These are phyloP conservation scores for Mellivora capensis DNA, from an alignment of 2,113 vertebrate genomes.

Conservation along the genomic window DNA sequence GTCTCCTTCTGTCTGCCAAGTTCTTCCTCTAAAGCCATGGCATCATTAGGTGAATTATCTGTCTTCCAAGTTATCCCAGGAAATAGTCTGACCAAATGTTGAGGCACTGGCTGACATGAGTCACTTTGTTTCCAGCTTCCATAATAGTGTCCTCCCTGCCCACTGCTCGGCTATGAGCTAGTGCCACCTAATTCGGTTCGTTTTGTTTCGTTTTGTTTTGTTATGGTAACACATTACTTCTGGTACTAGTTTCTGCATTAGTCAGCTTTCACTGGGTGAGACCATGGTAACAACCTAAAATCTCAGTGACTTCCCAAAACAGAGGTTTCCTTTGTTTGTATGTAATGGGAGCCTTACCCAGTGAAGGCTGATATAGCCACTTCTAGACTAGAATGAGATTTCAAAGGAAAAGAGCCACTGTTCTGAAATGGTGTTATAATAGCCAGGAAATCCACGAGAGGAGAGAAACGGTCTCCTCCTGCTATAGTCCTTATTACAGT, in stretches of 20 bases:
- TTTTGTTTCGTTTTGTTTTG: constrained; percentile 53
- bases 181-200: constrained; percentile 10
- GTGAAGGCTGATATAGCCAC: background rate
- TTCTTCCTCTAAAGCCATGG: background rate
- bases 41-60: background rate
- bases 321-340: constrained; percentile 27
- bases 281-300: constrained; percentile 34
- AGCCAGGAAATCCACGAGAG: background rate
- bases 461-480: background rate
- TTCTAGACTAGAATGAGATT: background rate
- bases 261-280: constrained; percentile 40
- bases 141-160: constrained; percentile 13
- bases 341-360: background rate
- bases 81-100: constrained; percentile 26
- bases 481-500: background rate
- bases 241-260: constrained; percentile 62
- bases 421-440: background rate
- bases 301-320: constrained; percentile 48
- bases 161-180: background rate
- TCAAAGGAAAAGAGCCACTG: background rate
- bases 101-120: background rate
- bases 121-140: constrained; percentile 11
- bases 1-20: background rate
- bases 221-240: constrained; percentile 56
- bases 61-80: background rate